Evolutionary conservation across 2,797 vertebrate genomes (phyloP).

Genomic region (Cuniculus paca): DNA sequence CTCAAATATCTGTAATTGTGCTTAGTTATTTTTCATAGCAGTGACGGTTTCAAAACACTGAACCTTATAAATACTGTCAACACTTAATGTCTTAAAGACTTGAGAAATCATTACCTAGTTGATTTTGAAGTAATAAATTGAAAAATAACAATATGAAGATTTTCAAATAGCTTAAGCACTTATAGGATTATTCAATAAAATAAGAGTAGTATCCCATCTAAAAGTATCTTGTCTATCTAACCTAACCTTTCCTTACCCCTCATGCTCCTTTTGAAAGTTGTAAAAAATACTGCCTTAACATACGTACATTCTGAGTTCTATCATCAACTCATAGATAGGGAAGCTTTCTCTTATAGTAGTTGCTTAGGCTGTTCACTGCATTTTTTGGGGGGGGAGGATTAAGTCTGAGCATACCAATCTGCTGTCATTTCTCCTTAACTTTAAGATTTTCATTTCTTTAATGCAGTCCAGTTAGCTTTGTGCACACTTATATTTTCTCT

Average conservation of each 20-base stretch:
- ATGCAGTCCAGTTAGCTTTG: neutral
- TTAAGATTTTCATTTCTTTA: neutral
- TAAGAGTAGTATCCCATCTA: neutral
- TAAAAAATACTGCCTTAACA: neutral
- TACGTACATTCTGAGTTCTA: neutral
- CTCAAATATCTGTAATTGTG: neutral
- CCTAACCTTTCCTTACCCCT: neutral
- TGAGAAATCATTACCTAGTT: neutral
- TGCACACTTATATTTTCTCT: neutral
- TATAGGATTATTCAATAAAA: neutral
- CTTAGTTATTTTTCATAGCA: neutral
- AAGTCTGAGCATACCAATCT: neutral
- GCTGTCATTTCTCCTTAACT: neutral
- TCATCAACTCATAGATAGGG: neutral
- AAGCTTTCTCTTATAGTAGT: neutral
- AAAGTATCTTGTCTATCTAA: neutral
- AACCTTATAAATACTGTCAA: neutral
- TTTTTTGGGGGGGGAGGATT: neutral
- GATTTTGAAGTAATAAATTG: neutral
- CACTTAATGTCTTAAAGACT: neutral
- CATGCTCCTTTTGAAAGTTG: neutral
- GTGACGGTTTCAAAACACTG: neutral
- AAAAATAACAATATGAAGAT: neutral
- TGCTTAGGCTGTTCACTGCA: neutral
- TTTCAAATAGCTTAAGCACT: neutral